Evolutionary conservation across 2,797 vertebrate genomes (phyloP).

Genomic region (Cuculus canorus): DNA sequence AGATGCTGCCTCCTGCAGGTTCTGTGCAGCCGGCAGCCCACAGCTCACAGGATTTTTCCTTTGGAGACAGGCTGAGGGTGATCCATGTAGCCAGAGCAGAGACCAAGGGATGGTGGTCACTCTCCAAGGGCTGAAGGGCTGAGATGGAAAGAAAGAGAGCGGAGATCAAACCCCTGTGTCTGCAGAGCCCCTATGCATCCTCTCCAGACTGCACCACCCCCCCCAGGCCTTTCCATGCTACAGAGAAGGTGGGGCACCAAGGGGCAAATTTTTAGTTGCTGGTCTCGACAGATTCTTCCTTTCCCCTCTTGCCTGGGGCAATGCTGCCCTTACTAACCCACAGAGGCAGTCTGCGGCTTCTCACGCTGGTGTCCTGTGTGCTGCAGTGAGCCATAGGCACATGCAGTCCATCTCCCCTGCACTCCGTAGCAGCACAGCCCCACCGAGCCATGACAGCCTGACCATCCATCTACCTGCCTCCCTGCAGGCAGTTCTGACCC

Average conservation of each 20-base stretch:
- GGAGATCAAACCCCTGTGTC: neutral
- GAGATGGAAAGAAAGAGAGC: neutral
- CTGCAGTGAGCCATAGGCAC: neutral
- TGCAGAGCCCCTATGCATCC: neutral
- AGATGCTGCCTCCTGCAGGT: neutral
- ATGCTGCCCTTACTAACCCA: neutral
- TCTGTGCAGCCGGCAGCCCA: neutral
- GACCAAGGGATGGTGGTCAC: neutral
- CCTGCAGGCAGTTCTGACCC: neutral
- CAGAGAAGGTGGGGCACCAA: rapidly evolving
- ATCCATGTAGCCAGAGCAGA: neutral
- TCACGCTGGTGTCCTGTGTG: no score
- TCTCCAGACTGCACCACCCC: neutral
- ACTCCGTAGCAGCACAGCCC: no score
- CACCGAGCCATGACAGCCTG: neutral
- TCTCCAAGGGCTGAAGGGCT: neutral
- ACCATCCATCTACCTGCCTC: neutral
- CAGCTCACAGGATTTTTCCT: neutral
- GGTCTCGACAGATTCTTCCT: rapidly evolving
- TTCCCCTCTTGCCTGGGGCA: neutral
- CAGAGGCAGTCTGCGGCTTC: no score
- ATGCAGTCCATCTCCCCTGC: neutral
- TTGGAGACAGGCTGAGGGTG: neutral
- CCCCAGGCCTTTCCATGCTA: neutral
- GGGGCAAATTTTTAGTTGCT: neutral